Evolutionary conservation across 2,113 vertebrate species (phyloP), one percentile per base, ranked within the genome.

Genomic region (Lanius ludovicianus): DNA sequence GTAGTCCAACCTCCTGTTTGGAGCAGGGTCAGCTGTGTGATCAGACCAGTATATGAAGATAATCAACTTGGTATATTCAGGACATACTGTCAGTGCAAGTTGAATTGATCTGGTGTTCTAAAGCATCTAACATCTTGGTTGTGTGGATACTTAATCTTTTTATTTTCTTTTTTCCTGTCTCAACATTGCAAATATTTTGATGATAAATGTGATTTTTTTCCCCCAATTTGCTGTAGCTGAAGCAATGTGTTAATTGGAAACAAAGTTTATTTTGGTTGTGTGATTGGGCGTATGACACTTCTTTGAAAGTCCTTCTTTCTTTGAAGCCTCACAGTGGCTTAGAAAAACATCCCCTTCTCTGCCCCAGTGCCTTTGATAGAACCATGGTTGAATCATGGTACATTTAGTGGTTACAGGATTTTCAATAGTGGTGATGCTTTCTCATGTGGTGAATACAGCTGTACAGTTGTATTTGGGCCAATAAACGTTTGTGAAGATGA

Each of bases 401-500:
- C 33, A 2, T 74, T 70, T 81, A 55, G 69, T 35, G 52, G 62
- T 56, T 77, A 59, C 90, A 67, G 35, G 68, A 63, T 41, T 30
- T 46, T 89, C 84, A 78, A 35, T 85, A 46, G 74, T 8, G 60
- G 12, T 63, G 82, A 21, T 62, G 74, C 74, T 74, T 93, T 68
- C 90, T 93, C 82, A 42, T 85, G 88, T 82, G 88, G 74, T 55
- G 88, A 90, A 68, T 90, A 62, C 90, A 95, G 88, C 90, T 93
- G 88, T 93, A 79, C 74, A 24, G 82, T 85, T 95, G 88, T 90
- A 85, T 4, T 70, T 60, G 62, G 65, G 90, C 90, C 90, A 95
- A 50, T n/a, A 84, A 87, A 87, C 1, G 9, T 74, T 91, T 91
- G 78, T 13, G 75, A 78, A 78, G 84, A 91, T 75, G 74, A 91